Evolutionary conservation across 53 echinoderm and acorn worm species (phyloP).

Genomic region (Holothuria leucospilota): DNA sequence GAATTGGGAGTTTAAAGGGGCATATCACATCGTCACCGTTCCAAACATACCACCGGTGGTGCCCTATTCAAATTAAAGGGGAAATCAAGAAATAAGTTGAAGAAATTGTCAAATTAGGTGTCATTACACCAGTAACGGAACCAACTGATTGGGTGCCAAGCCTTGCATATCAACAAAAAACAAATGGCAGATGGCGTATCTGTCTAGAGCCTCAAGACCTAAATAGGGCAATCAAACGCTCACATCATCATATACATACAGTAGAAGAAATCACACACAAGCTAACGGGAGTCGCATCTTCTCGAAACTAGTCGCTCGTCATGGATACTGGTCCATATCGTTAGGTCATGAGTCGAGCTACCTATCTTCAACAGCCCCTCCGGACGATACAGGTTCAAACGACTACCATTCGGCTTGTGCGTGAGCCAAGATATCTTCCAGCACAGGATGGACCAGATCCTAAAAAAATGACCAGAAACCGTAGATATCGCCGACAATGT

Average conservation of each 20-base stretch:
- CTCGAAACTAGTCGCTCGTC: constrained; percentile 73
- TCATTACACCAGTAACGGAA: constrained; percentile 54
- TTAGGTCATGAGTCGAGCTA: constrained; percentile 53
- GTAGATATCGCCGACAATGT: constrained; percentile 77
- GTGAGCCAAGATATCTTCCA: constrained; percentile 78
- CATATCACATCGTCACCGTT: constrained; percentile 18
- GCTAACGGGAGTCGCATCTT: constrained; percentile 52
- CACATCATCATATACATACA: constrained; percentile 66
- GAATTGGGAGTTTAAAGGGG: constrained; percentile 15
- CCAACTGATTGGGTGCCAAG: constrained; percentile 64
- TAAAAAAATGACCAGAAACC: constrained; percentile 68
- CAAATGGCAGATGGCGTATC: constrained; percentile 28
- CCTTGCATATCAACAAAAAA: constrained; percentile 40
- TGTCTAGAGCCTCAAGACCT: constrained; percentile 80
- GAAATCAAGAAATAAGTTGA: constrained; percentile 59
- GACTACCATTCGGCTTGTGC: constrained; percentile 71
- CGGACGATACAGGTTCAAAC: constrained; percentile 65
- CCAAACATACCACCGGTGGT: constrained; percentile 50
- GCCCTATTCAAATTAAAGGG: constrained; percentile 35
- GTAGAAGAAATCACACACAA: constrained; percentile 68
- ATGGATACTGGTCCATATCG: constrained; percentile 65
- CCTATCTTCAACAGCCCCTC: constrained; percentile 76
- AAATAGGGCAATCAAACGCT: constrained; percentile 69
- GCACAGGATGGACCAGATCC: constrained; percentile 71
- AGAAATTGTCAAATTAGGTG: constrained; percentile 4